Conservation (phyloP, 2,888 invertebrate genomes). For the Morpho deidamia region DNA sequence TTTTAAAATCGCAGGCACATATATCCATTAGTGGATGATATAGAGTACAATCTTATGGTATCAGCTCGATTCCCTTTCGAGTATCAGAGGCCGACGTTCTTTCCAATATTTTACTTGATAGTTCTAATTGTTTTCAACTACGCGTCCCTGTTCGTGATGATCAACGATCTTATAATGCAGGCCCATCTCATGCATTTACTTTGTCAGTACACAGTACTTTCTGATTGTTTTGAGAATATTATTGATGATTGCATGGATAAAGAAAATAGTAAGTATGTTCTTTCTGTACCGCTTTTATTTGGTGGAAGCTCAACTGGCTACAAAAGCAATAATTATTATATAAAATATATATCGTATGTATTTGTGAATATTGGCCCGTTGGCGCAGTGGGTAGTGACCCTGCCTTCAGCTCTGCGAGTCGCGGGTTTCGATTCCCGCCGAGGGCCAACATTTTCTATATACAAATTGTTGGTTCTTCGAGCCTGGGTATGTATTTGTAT, state of each 20-base stretch:
- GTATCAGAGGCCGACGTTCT: conserved; percentile 37
- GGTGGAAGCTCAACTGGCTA: too few relatives aligned
- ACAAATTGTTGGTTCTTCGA: too few relatives aligned
- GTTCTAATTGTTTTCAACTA: conserved; percentile 43
- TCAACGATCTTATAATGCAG: conserved; percentile 53
- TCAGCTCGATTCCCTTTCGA: conserved; percentile 43
- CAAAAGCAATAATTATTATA: too few relatives aligned
- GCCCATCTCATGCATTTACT: conserved; percentile 51
- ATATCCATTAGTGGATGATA: conserved; percentile 50
- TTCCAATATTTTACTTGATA: conserved; percentile 38
- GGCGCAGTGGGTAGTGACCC: too few relatives aligned
- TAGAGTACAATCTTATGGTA: conserved; percentile 54
- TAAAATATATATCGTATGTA: too few relatives aligned
- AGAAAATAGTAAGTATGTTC: conserved; percentile 33
- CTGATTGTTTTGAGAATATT: conserved; percentile 51
- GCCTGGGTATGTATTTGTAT: too few relatives aligned
- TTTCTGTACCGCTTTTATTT: too few relatives aligned
- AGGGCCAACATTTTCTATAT: too few relatives aligned
- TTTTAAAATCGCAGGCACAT: conserved; percentile 41
- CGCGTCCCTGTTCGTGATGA: conserved; percentile 50
- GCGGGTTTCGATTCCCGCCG: too few relatives aligned
- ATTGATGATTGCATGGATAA: conserved; percentile 39
- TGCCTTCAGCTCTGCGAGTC: too few relatives aligned
- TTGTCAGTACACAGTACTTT: conserved; percentile 49
- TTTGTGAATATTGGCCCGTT: too few relatives aligned